phyloP scores from a whole-genome alignment of 1,140 invertebrate species.

The Drosophila azteca region DNA sequence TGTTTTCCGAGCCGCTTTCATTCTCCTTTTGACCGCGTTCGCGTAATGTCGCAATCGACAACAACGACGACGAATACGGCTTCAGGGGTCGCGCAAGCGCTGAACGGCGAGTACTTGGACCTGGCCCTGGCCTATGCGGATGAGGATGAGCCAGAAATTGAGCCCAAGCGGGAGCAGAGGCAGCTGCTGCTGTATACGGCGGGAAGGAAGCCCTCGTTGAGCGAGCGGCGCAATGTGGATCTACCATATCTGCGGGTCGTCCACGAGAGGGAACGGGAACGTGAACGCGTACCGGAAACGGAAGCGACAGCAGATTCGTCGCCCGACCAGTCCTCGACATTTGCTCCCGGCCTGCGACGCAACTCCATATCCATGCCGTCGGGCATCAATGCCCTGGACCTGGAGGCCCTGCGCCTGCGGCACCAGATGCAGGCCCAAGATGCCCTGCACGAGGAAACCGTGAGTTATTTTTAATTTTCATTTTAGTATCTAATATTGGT shows the following conservation, averaged over 20 bases:
- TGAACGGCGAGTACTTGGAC: constrained; percentile 37
- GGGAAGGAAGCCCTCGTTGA: constrained; percentile 44
- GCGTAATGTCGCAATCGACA: constrained; percentile 11
- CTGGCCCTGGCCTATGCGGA: constrained; percentile 55
- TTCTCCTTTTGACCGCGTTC: not conserved
- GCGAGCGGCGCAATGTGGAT: constrained; percentile 57
- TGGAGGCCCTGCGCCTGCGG: constrained; percentile 68
- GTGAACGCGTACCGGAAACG: constrained; percentile 37
- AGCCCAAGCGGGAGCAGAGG: not conserved
- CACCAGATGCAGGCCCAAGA: constrained; percentile 80
- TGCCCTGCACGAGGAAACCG: constrained; percentile 72
- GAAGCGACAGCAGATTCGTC: not conserved
- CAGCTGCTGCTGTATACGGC: not conserved
- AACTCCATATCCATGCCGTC: constrained; percentile 80
- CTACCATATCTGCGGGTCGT: constrained; percentile 45
- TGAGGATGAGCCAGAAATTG: constrained; percentile 4
- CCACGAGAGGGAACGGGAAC: constrained; percentile 1
- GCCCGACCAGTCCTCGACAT: constrained; percentile 13
- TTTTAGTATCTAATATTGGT: not conserved
- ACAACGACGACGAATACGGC: not conserved
- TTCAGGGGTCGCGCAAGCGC: constrained; percentile 54
- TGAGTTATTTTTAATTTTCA: constrained; percentile 44
- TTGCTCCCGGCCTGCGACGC: constrained; percentile 58
- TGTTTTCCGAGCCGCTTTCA: constrained; percentile 17
- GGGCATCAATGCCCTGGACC: constrained; percentile 74